Evolutionary conservation across 1,140 invertebrate species (phyloP).

Genomic region (Ridgeia piscesae): DNA sequence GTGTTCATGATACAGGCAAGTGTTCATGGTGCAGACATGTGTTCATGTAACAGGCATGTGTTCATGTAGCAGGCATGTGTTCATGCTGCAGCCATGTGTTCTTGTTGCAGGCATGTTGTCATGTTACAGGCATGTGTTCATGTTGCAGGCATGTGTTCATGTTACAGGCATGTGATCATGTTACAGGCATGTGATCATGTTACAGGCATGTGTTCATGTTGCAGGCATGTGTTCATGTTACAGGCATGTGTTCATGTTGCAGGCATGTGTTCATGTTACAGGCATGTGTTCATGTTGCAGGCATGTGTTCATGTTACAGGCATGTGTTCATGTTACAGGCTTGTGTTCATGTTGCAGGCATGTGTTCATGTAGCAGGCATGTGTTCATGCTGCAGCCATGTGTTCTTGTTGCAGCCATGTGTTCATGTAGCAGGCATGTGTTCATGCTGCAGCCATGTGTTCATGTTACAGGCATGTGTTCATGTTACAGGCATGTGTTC

Average conservation of each 20-base stretch:
- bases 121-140: background rate
- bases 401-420: background rate
- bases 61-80: too few species aligned
- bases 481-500: too few species aligned
- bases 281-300: background rate
- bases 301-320: background rate
- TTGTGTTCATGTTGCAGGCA: constrained; percentile 12
- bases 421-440: background rate
- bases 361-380: constrained; percentile 63
- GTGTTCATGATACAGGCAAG: background rate
- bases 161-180: background rate
- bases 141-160: background rate
- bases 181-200: background rate
- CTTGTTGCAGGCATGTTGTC: too few species aligned
- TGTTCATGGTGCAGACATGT: background rate
- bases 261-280: background rate
- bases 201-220: background rate
- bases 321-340: constrained; percentile 1
- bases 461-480: background rate
- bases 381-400: constrained; percentile 59
- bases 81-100: too few species aligned
- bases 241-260: too few species aligned
- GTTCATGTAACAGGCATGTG: too few species aligned
- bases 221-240: background rate
- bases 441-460: background rate